Evolutionary conservation across 1,140 invertebrate species (phyloP).

Genomic region (roundworm (Caenorhabditis elegans)): DNA sequence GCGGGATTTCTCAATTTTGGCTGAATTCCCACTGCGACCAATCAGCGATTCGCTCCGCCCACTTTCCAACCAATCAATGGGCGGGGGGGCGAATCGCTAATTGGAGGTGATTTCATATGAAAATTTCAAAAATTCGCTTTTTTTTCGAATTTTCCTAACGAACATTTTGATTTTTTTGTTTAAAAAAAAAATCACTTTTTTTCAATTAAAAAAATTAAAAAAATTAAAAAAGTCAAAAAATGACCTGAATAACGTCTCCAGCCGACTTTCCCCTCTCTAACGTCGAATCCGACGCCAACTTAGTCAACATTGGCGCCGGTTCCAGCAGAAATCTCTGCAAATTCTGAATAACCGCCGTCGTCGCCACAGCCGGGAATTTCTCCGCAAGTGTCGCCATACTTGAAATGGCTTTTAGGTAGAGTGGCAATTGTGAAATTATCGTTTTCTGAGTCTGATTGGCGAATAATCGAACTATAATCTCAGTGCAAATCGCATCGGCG

Average conservation of each 20-base stretch:
- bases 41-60: no score
- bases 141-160: no score
- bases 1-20: no score
- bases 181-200: no score
- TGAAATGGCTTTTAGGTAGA: neutral
- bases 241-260: slow-evolving; percentile 41
- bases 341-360: slow-evolving; percentile 32
- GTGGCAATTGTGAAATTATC: neutral
- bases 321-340: slow-evolving; percentile 38
- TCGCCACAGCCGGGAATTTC: slow-evolving; percentile 43
- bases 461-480: slow-evolving; percentile 74
- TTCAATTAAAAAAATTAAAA: no score
- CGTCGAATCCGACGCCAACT: slow-evolving; percentile 65
- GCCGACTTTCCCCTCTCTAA: slow-evolving; percentile 4
- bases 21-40: no score
- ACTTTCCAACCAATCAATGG: no score
- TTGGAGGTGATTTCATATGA: no score
- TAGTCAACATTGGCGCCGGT: slow-evolving; percentile 30
- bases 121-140: no score
- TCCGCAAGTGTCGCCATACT: slow-evolving; percentile 24
- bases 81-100: no score
- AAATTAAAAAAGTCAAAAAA: no score
- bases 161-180: no score
- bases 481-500: slow-evolving; percentile 79
- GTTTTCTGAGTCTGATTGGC: slow-evolving; percentile 66